A percentile compares a stretch with the other conserved stretches of the same genome.
Evolutionary conservation across 2,797 vertebrate genomes (phyloP).

Genomic region (Crenichthys baileyi): DNA sequence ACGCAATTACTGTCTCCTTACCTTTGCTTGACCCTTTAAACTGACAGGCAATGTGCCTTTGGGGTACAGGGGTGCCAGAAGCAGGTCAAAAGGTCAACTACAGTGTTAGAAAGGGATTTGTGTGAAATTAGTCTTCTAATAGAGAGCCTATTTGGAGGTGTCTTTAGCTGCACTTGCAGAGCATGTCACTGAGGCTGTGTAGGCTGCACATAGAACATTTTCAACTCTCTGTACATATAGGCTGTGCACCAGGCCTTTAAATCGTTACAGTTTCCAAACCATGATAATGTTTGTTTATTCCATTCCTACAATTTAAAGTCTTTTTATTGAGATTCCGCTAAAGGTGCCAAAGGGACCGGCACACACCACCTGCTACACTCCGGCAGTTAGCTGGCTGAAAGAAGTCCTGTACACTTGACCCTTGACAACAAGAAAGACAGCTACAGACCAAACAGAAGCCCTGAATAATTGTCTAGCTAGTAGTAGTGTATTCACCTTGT

Average conservation of each 20-base stretch:
- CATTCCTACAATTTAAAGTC: neutral
- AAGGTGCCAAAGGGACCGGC: neutral
- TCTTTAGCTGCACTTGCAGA: slow-evolving; percentile 36
- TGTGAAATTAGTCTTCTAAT: slow-evolving; percentile 77
- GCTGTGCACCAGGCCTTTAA: neutral
- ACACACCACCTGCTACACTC: neutral
- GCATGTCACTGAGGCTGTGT: slow-evolving; percentile 25
- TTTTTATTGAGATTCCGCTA: neutral
- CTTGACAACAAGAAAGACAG: neutral
- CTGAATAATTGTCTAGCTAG: neutral
- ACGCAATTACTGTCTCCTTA: slow-evolving; percentile 71
- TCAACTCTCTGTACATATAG: neutral
- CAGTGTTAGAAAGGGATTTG: slow-evolving; percentile 77
- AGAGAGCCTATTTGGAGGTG: slow-evolving; percentile 46
- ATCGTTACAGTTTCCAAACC: neutral
- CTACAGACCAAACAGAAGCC: neutral
- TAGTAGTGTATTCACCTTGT: neutral
- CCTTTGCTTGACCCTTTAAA: slow-evolving; percentile 79
- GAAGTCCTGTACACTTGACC: neutral
- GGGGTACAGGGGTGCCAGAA: slow-evolving; percentile 65
- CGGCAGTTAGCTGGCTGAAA: neutral
- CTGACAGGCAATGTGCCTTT: slow-evolving; percentile 74
- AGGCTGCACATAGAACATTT: slow-evolving; percentile 14
- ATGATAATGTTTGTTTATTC: neutral
- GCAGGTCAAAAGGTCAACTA: slow-evolving; percentile 70